phyloP scores from a whole-genome alignment of 2,113 vertebrate species.

The Phycodurus eques region DNA sequence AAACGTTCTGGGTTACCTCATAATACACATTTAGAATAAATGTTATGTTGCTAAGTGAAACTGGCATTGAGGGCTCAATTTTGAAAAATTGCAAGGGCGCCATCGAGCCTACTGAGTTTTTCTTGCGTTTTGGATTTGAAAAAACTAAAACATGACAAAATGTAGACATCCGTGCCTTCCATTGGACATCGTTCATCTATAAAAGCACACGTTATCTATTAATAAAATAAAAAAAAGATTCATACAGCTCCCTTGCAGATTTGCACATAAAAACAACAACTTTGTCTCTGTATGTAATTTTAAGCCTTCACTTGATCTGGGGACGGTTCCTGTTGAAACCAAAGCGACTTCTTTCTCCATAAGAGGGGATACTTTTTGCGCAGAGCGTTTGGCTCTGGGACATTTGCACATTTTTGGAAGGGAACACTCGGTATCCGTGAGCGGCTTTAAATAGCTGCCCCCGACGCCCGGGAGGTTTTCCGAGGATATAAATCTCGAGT shows the following conservation, averaged over 20 bases:
- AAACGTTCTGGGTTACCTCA: no score
- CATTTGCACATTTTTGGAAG: slow-evolving; percentile 47
- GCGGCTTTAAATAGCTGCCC: slow-evolving; percentile 39
- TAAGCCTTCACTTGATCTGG: background rate
- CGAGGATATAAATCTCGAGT: slow-evolving; percentile 19
- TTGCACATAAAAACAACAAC: background rate
- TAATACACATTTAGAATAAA: no score
- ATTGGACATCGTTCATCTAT: background rate
- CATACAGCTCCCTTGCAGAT: background rate
- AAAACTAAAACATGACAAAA: background rate
- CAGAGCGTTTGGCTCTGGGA: slow-evolving; percentile 38
- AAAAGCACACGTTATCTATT: background rate
- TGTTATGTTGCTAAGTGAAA: no score
- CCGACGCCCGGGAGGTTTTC: slow-evolving; percentile 20
- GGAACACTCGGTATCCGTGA: slow-evolving; percentile 56
- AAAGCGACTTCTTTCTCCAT: slow-evolving; percentile 9
- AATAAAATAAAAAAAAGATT: background rate
- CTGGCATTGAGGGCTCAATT: no score
- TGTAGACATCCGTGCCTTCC: background rate
- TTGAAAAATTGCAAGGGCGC: no score
- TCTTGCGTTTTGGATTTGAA: background rate
- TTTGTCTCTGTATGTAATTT: background rate
- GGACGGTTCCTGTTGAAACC: background rate
- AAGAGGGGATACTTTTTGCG: slow-evolving; percentile 1
- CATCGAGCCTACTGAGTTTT: no score